A percentile compares a stretch with the other conserved stretches of the same genome.
Conservation (phyloP, 2,797 vertebrate species). For the Poecilia gillii region DNA sequence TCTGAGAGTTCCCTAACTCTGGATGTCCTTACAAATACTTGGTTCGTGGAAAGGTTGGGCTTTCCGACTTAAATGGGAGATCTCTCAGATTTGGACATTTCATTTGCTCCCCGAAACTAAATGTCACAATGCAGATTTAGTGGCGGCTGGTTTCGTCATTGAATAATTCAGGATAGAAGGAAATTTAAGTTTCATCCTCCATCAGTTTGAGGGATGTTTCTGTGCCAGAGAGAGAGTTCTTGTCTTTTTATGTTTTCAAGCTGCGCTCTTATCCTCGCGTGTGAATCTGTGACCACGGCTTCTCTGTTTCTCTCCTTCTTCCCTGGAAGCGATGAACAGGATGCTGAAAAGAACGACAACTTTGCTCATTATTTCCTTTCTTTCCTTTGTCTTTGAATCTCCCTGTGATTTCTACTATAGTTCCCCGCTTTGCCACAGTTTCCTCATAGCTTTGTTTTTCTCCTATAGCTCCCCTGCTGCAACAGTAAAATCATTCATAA, state of each 20-base stretch:
- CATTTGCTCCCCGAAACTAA: conserved; percentile 14
- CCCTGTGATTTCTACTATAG: conserved; percentile 3
- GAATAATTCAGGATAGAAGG: conserved; percentile 29
- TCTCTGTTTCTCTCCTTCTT: conserved; percentile 43
- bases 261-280: conserved; percentile 18
- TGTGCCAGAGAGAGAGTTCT: conserved; percentile 23
- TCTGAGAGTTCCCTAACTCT: conserved; percentile 2
- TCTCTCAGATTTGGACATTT: conserved; percentile 15
- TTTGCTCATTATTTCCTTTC: conserved; percentile 15
- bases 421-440: conserved; percentile 1
- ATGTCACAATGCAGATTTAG: conserved; percentile 31
- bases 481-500: conserved; percentile 13
- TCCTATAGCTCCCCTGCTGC: conserved; percentile 8
- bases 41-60: neutral
- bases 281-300: conserved; percentile 17
- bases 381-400: conserved; percentile 9
- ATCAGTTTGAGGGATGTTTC: conserved; percentile 41
- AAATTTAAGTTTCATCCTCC: conserved; percentile 27
- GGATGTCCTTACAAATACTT: conserved; percentile 10
- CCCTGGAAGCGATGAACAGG: conserved; percentile 33
- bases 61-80: neutral
- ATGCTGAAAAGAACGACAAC: neutral
- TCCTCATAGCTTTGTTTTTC: conserved; percentile 11
- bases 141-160: conserved; percentile 26
- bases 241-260: conserved; percentile 19